Base-by-base conservation (phyloP, 64 coral and sea anemone species). In the Actinia equina region DNA sequence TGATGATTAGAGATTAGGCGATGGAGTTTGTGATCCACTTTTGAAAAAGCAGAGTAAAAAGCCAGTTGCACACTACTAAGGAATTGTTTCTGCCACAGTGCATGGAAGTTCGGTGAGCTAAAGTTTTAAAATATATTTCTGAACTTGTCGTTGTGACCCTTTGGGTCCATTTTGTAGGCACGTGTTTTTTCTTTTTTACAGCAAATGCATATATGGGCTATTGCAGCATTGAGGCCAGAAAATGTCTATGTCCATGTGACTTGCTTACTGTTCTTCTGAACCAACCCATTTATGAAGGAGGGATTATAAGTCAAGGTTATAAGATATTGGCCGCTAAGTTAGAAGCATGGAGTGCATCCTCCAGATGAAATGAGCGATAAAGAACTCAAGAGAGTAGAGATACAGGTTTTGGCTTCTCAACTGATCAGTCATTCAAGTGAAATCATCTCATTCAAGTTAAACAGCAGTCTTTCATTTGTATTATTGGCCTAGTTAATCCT, bases 131-230 rank as follows among this genome's bases (percentile, higher is more conserved):
- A 4, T 11, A 65, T n/a, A 65, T 65, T 65, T n/a, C 6, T 65
- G 14, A 25, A n/a, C n/a, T n/a, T 25, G 7, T 65, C 22, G 19
- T 37, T 44, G 26, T 79, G 41, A 79, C 76, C 37, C 14, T 44
- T 44, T 44, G 11, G 76, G 76, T 41, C 44, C 76, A 79, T 41
- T 41, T 43, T 79, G 62, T 79, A 79, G 30, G 76, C 30, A 43
- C 44, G 41, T 79, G 76, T 79, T 79, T 77, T 79, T 46, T 37
- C 16, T 79, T 79, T 79, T 26, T 79, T 79, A 0, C 76, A 79
- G 76, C 69, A 74, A 74, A 74, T 22, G 1, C 14, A 11, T 4
- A 11, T 11, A 4, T 53, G 52, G 52, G 52, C 13, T 1, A 15
- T 15, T 56, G 14, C 54, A 56, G 5, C 54, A 15, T 56, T 6